Conservation (phyloP, 2,113 vertebrate genomes). For the Hypanus sabinus region DNA sequence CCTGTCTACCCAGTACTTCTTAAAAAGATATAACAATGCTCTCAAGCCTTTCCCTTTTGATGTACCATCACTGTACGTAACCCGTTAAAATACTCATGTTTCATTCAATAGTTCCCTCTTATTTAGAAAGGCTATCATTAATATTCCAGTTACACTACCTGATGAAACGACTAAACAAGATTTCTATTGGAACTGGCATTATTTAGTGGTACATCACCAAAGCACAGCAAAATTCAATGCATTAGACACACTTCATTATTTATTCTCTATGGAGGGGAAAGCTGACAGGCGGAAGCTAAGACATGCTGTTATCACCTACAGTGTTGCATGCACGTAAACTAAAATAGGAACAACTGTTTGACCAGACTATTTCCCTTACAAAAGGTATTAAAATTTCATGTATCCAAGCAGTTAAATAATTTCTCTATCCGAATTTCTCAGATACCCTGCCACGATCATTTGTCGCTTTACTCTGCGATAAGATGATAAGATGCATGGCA, state of each 20-base stretch:
- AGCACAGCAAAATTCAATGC: background rate
- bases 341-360: background rate
- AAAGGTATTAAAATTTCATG: background rate
- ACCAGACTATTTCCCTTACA: background rate
- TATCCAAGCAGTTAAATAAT: background rate
- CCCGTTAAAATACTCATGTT: background rate
- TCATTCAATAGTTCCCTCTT: background rate
- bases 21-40: background rate
- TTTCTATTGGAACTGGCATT: background rate
- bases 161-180: background rate
- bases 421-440: background rate
- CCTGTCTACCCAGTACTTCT: background rate
- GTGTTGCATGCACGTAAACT: background rate
- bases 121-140: background rate
- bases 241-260: too few relatives aligned
- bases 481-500: background rate
- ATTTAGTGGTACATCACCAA: background rate
- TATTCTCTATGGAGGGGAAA: background rate
- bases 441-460: background rate
- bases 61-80: background rate
- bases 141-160: background rate
- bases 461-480: background rate
- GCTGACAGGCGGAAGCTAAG: background rate
- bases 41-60: background rate
- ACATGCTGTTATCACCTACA: background rate